Conservation (phyloP, 2,113 vertebrate species). For the Gymnocephalus cernua region DNA sequence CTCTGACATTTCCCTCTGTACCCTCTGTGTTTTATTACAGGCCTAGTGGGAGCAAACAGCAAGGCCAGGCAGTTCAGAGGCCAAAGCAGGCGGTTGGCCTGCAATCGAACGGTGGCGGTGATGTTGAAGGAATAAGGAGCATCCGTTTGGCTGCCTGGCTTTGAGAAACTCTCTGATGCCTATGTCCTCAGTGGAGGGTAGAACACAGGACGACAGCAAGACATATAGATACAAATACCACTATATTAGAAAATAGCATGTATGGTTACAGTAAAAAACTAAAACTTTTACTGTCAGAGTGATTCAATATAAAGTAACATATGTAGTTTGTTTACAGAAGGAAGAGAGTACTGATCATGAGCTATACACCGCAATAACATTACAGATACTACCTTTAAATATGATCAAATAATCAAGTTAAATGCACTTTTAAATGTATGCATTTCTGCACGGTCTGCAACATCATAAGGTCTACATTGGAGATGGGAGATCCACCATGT, state of each 20-base stretch:
- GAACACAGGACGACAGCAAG: background rate
- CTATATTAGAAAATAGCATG: background rate
- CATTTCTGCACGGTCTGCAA: background rate
- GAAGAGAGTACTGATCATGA: background rate
- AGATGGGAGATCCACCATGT: background rate
- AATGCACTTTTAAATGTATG: background rate
- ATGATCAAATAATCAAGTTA: background rate
- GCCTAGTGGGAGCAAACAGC: constrained; percentile 38
- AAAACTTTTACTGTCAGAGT: background rate
- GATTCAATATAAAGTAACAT: background rate
- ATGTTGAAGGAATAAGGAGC: constrained; percentile 3
- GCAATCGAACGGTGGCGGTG: background rate
- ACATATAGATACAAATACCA: background rate
- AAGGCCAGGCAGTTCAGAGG: constrained; percentile 39
- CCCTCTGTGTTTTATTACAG: constrained; percentile 58
- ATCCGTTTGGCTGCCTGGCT: background rate
- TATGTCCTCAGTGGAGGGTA: background rate
- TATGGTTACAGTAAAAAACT: background rate
- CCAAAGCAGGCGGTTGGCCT: constrained; percentile 11
- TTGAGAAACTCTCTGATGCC: background rate
- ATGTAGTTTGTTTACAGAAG: background rate
- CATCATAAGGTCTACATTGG: background rate
- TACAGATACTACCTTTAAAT: background rate
- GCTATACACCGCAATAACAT: background rate
- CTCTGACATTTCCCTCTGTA: constrained; percentile 68